Conservation (phyloP, 2,113 vertebrate species). For the Etheostoma cragini region DNA sequence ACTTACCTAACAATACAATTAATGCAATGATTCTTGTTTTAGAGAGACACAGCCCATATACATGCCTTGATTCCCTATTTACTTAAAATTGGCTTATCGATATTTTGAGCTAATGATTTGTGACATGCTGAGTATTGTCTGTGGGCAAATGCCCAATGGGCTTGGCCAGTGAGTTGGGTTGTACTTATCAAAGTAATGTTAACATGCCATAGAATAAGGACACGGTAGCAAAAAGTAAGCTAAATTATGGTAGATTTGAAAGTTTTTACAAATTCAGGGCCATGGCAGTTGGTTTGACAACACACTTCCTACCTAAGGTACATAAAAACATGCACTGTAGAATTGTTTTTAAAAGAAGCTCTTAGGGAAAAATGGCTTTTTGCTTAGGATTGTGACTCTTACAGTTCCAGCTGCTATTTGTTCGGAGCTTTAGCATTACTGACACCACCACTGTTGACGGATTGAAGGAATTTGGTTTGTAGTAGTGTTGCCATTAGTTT, state of each 20-base stretch:
- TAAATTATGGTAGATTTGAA: neutral
- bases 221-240: neutral
- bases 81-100: slow-evolving; percentile 40
- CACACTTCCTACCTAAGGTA: slow-evolving; percentile 1
- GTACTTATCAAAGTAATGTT: neutral
- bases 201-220: neutral
- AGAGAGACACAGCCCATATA: neutral
- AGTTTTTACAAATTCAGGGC: neutral
- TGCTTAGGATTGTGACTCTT: neutral
- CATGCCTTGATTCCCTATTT: slow-evolving; percentile 11
- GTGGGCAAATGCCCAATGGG: slow-evolving; percentile 13
- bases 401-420: slow-evolving; percentile 29
- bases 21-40: neutral
- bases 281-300: neutral
- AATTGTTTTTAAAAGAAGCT: slow-evolving; percentile 1
- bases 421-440: slow-evolving; percentile 27
- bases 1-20: neutral
- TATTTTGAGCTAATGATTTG: slow-evolving; percentile 36
- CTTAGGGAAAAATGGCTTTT: neutral
- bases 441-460: slow-evolving; percentile 5
- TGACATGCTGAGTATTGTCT: slow-evolving; percentile 13
- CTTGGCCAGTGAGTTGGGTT: neutral
- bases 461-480: slow-evolving; percentile 19
- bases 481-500: neutral
- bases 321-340: neutral